Base-by-base conservation (phyloP, 2,888 invertebrate genomes). In the Cephonodes hylas region DNA sequence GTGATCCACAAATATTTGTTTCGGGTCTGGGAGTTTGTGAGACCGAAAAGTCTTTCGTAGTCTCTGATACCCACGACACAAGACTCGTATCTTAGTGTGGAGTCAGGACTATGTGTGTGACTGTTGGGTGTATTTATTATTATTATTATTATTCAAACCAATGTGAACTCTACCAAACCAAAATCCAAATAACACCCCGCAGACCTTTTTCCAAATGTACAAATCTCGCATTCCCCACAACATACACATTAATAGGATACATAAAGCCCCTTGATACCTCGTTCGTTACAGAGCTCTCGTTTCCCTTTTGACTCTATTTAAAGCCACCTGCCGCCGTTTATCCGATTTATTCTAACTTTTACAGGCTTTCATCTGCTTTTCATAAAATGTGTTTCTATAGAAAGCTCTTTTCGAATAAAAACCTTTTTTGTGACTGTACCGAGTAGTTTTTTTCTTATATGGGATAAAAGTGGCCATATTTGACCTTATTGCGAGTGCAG, bases 301-400 rank as follows among this genome's bases (percentile, higher is more conserved):
- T 45, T 46, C 48, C 60, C 64, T 57, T 70, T 70, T 67, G 72
- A 65, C 64, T 71, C 63, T 65, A 69, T 69, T 70, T 71, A 64
- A 65, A 71, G 57, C 45, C 64, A 69, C 62, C 64, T 71, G 58
- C 63, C 62, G 42, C 34, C 48, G 56, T 64, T 70, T 70, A 70
- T 71, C 72, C 23, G 67, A 65, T 68, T 65, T 71, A 70, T 67
- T 63, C 53, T 60, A 34, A 48, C 59, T 25, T 48, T 53, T 53
- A 27, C 53, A 53, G 18, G 27, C 31, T 53, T 53, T 53, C 53
- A 31, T 53, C 53, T 31, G 53, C 53, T 53, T 53, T 53, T 53
- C 53, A 53, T 53, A 18, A 31, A 53, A 31, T 53, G 53, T 53
- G 31, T 31, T 31, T 53, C 53, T 53, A 53, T 53, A 44, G 10